Conservation (phyloP, 2,888 invertebrate genomes). For the Heteromurus nitidus region DNA sequence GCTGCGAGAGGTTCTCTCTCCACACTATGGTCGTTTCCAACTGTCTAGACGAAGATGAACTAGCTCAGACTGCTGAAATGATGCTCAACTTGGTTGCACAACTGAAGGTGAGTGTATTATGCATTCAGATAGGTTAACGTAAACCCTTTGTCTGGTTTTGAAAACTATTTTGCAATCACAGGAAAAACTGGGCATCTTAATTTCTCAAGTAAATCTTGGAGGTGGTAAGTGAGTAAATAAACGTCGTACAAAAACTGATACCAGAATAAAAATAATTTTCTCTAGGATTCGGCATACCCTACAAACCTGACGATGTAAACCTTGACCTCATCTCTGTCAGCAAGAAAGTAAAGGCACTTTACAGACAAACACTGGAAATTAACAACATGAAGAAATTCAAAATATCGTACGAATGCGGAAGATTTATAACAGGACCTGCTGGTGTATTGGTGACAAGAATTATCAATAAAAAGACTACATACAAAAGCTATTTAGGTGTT, state of each 20-base stretch:
- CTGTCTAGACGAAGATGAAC: constrained; percentile 30
- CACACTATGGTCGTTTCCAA: constrained; percentile 59
- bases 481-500: constrained; percentile 50
- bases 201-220: constrained; percentile 40
- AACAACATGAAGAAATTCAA: constrained; percentile 8
- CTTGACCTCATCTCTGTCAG: constrained; percentile 3
- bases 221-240: constrained; percentile 37
- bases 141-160: background rate
- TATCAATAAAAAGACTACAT: constrained; percentile 41
- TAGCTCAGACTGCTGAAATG: constrained; percentile 31
- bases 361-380: background rate
- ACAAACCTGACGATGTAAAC: constrained; percentile 29
- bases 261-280: too few relatives aligned
- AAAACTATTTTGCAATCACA: background rate
- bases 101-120: constrained; percentile 28
- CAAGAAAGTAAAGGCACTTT: background rate
- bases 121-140: background rate
- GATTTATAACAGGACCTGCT: constrained; percentile 48
- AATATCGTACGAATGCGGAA: constrained; percentile 41
- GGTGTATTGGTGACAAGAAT: constrained; percentile 37
- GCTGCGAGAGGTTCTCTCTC: constrained; percentile 36
- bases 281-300: constrained; percentile 54
- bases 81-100: constrained; percentile 49
- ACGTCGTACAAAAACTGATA: too few relatives aligned
- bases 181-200: constrained; percentile 18